Conservation (phyloP, 2,888 invertebrate genomes). For the Osmoderma eremita region DNA sequence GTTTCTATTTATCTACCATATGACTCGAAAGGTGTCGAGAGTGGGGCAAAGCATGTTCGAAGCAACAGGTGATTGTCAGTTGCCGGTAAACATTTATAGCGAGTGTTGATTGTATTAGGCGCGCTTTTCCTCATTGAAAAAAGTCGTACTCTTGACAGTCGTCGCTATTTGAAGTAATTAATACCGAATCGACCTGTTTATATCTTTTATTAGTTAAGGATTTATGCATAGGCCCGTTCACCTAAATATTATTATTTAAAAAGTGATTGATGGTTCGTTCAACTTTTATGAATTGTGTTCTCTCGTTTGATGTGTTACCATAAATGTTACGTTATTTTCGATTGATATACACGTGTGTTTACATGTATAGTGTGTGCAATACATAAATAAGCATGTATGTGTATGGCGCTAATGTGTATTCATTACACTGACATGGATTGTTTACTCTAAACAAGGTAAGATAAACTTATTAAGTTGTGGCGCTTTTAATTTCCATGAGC, state of each 20-base stretch:
- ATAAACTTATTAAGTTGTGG: background rate
- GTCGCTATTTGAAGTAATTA: background rate
- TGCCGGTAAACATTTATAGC: constrained; percentile 49
- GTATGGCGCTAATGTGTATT: constrained; percentile 15
- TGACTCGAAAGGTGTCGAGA: constrained; percentile 42
- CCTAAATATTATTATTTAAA: constrained; percentile 17
- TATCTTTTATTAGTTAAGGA: background rate
- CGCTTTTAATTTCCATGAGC: no score
- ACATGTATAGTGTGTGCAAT: constrained; percentile 23
- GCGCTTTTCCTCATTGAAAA: constrained; percentile 21
- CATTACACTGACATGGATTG: constrained; percentile 29
- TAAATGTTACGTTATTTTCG: constrained; percentile 14
- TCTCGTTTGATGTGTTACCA: constrained; percentile 8
- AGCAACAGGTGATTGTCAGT: constrained; percentile 55
- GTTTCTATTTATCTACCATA: constrained; percentile 41
- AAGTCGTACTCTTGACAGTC: constrained; percentile 17
- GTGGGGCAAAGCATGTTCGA: constrained; percentile 49
- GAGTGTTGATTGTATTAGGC: constrained; percentile 26
- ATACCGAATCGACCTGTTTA: background rate
- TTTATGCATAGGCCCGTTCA: background rate
- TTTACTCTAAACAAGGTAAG: constrained; percentile 28
- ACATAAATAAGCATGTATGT: background rate
- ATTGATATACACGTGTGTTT: constrained; percentile 14
- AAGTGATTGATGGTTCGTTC: constrained; percentile 34
- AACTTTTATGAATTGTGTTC: constrained; percentile 24